Base-by-base conservation (phyloP, 2,888 invertebrate genomes). In the Drosophila histrio region DNA sequence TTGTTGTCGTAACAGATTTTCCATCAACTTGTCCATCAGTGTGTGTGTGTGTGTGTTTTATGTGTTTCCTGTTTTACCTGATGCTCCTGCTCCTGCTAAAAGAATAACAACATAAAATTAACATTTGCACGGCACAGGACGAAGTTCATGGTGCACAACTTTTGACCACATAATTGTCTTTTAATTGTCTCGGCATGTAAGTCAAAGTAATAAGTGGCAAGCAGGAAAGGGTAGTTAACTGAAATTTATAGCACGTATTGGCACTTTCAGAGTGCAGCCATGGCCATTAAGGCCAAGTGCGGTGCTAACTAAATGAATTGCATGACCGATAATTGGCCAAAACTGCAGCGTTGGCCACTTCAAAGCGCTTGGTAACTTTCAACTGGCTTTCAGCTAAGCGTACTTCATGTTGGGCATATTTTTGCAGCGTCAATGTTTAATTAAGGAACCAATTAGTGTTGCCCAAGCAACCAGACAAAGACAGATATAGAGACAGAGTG, bases 361-460 rank as follows among this genome's bases (percentile, higher is more conserved):
- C 59, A 64, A 64, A 69, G 53, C n/a, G 32, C 7, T 26, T 8
- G 26, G 11, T 8, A 43, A 34, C 41, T 15, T 30, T 21, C 34
- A 44, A 26, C 34, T 50, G 22, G 7, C 32, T 15, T 26, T 50
- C 30, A 32, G 26, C 41, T 30, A 17, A 39, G 38, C 43, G 34
- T 22, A 28, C 34, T 41, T 30, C 50, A 64, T 54, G 46, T 52
- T 70, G 24, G 41, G 28, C 22, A 22, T 32, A 60, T 26, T 53
- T 49, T 50, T 38, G 36, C 47, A 43, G 8, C 28, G 34, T 39
- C 49, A 61, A 39, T 77, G 59, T 52, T 72, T 86, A 79, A 86
- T 83, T 86, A 80, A 72, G 72, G 49, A 59, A 68, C 84, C 84
- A 82, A 82, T 86, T 82, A 86, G 73, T 72, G 84, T 72, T 72